Evolutionary conservation across 2,797 vertebrate genomes (phyloP), one percentile per base, ranked within the genome.

Genomic region (Poecilia gillii): DNA sequence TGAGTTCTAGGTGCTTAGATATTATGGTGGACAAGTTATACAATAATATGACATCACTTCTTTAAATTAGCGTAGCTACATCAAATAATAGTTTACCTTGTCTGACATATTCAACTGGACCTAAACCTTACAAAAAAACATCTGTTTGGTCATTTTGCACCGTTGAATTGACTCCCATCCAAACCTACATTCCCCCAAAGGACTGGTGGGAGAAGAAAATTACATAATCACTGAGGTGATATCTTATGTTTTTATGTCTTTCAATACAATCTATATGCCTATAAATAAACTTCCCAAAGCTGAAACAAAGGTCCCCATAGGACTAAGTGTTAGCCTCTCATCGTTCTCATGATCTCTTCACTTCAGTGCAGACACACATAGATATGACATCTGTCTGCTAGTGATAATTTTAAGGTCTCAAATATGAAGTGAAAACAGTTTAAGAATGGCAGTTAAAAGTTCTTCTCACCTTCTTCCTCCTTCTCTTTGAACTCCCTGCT

Each of bases 401-500:
- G 13, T 33, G 14, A 33, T 62, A 59, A 59, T 59, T 51, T 51
- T 51, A 51, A 51, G 49, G 49, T 51, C 6, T 46, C 12, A 46
- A 14, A 46, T 46, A 46, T 46, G 12, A 46, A 46, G 3, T 46
- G 2, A 51, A 51, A 51, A 51, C 20, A 73, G 11, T 13, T 53
- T 36, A 49, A 51, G 31, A 73, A 72, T 16, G 8, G 6, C 11
- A 39, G 18, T 28, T 28, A 43, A 73, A 43, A 45, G 11, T 39
- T 72, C 1, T 28, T 49, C 86, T 92, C 76, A 93, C 93, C 91
- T 77, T 86, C 85, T 7, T 46, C 6, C 64, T 75, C 74, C 39
- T 78, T 80, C 49, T 83, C 91, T 79, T 78, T 83, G 73, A 64
- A 80, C 72, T 92, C 85, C 74, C 90, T 86, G 86, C 72, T 92